Conservation (phyloP, 2,888 invertebrate species). For the Acholoe squamosa region DNA sequence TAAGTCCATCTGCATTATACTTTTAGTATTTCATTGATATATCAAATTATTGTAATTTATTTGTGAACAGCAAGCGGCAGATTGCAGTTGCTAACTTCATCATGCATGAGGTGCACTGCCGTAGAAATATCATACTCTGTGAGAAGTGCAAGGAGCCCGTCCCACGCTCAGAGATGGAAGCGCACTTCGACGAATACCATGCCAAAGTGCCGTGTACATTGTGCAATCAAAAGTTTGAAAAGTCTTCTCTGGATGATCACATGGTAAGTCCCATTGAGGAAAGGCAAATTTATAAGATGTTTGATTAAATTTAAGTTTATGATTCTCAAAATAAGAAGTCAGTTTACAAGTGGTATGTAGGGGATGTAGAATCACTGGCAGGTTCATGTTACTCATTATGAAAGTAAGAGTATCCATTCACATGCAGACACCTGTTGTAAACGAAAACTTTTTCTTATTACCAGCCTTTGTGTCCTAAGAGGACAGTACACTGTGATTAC, state of each 20-base stretch:
- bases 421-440: too few relatives aligned
- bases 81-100: conserved; percentile 88
- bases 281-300: too few relatives aligned
- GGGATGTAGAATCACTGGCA: too few relatives aligned
- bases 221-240: conserved; percentile 81
- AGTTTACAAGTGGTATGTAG: too few relatives aligned
- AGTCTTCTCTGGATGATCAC: conserved; percentile 80
- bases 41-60: background rate
- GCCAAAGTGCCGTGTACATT: conserved; percentile 83
- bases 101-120: conserved; percentile 89
- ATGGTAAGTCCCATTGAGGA: conserved; percentile 75
- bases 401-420: too few relatives aligned
- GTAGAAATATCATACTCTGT: conserved; percentile 88
- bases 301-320: too few relatives aligned
- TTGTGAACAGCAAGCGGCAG: conserved; percentile 85
- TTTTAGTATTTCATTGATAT: background rate
- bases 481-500: conserved; percentile 87
- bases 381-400: too few relatives aligned
- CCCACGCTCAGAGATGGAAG: conserved; percentile 86
- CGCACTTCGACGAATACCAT: conserved; percentile 85
- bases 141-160: conserved; percentile 88
- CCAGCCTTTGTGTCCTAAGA: conserved; percentile 85
- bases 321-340: too few relatives aligned
- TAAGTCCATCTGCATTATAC: too few relatives aligned
- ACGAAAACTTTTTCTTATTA: background rate